Base-by-base conservation (phyloP, 2,888 invertebrate genomes). In the Dione vanillae region DNA sequence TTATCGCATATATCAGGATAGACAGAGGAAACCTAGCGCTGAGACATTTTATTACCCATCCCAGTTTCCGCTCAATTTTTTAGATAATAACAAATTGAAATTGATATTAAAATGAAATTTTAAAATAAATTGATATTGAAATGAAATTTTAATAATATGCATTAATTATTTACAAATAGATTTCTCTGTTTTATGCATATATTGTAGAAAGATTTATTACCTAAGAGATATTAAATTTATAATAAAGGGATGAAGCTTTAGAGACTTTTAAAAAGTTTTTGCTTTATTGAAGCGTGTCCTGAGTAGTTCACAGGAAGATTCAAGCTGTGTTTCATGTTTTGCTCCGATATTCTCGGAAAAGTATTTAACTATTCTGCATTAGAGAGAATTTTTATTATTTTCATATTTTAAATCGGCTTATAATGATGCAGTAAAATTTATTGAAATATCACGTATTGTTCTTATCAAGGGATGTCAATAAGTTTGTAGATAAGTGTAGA, bases 171-270 rank as follows among this genome's bases (percentile, higher is more conserved):
- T 27, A 27, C 27, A 12, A 9, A 7, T 16, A 1, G 8, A 47
- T n/a, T 47, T n/a, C 16, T 47, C 47, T 11, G 10, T 45, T 35
- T 19, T 10, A 45, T 61, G 27, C 27, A 35, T 27, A 16, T 27
- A 19, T 7, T 10, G 43, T 11, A 35, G 27, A n/a, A 27, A 16
- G 43, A 61, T 59, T 43, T 59, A 40, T 16, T 37, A 47, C 47
- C 64, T 64, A 45, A 49, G 37, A 49, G 35, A 64, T 40, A 64
- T 64, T 35, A 49, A 40, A 64, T 49, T 61, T 47, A 16, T 64
- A 35, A 64, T 37, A 37, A 64, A 12, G 37, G 37, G 37, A 49
- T 9, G 35, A 14, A 49, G 49, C 35, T 62, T 19, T 49, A 45
- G 45, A 43, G 37, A 64, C 16, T 49, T 49, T 64, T 37, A 64